Base-by-base conservation (phyloP, 2,888 invertebrate genomes). In the Branchipolynoe longqiensis region DNA sequence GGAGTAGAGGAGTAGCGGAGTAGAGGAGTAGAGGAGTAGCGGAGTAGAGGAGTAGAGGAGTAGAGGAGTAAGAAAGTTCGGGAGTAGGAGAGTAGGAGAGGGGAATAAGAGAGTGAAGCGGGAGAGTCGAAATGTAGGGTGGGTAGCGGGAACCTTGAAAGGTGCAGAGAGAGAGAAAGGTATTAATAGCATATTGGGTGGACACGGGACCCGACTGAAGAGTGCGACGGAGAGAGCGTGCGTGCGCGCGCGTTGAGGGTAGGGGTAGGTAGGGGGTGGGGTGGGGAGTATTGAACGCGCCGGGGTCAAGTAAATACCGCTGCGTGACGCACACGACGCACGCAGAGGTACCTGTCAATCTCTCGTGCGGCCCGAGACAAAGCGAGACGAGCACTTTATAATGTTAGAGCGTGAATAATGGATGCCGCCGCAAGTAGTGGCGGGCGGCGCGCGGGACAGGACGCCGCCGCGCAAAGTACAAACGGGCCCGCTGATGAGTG, bases 351-450 rank as follows among this genome's bases (percentile, higher is more conserved):
- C 69, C 69, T 69, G 69, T 69, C 69, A 69, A 33, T 69, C 69
- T 38, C 69, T 31, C 62, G 69, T 69, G 69, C 12, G 69, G 36
- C 33, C 69, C n/a, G n/a, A 48, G 48, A 48, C 48, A 12, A 48
- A 48, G 18, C 18, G 48, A 8, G 38, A 33, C 33, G 38, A 69
- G 14, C 38, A 69, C n/a, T n/a, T n/a, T 62, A 62, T 62, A 18
- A 62, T 62, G 62, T 62, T 62, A 62, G 62, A 62, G n/a, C n/a
- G 8, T 69, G 69, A 69, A 69, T 69, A n/a, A 69, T 69, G 14
- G 69, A 69, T 69, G 69, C 14, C 33, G 38, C 36, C 25, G 25
- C 36, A 33, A 69, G 38, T 69, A n/a, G n/a, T 48, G 8, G 48
- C 8, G 8, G 8, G 48, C 48, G 69, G 12, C 14, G 25, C 28